phyloP scores from a whole-genome alignment of 1,140 invertebrate genomes.

The Drosophila lacertosa region DNA sequence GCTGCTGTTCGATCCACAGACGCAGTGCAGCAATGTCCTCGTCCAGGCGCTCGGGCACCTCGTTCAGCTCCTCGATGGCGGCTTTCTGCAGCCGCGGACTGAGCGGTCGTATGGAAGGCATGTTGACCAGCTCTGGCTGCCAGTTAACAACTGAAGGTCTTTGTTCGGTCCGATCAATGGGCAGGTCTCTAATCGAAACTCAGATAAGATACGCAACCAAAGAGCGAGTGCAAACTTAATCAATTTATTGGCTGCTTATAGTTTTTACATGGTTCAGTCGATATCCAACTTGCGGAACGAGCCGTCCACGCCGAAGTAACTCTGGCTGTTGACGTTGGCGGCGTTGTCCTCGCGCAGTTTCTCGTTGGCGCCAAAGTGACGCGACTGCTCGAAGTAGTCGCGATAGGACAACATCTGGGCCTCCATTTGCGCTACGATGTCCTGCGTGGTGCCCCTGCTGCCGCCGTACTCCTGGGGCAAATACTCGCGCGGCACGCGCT shows the following conservation, averaged over 20 bases:
- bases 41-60: conserved; percentile 85
- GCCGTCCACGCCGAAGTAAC: conserved; percentile 86
- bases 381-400: conserved; percentile 85
- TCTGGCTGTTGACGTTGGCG: conserved; percentile 82
- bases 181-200: conserved; percentile 16
- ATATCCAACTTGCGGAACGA: conserved; percentile 85
- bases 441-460: conserved; percentile 82
- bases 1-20: conserved; percentile 87
- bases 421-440: conserved; percentile 85
- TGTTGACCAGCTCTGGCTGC: conserved; percentile 35
- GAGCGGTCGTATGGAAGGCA: conserved; percentile 84
- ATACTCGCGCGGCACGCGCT: conserved; percentile 84
- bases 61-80: conserved; percentile 86
- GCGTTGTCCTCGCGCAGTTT: conserved; percentile 83
- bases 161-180: conserved; percentile 9
- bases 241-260: conserved; percentile 50
- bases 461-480: conserved; percentile 86
- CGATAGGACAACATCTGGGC: conserved; percentile 84
- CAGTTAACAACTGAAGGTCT: conserved; percentile 35
- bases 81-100: conserved; percentile 84
- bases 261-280: conserved; percentile 50
- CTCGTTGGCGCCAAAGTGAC: conserved; percentile 85
- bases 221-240: conserved; percentile 21
- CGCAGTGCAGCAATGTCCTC: conserved; percentile 86
- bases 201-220: conserved; percentile 39